Conservation (phyloP, 2,888 invertebrate species). For the Lycophotia porphyrea region DNA sequence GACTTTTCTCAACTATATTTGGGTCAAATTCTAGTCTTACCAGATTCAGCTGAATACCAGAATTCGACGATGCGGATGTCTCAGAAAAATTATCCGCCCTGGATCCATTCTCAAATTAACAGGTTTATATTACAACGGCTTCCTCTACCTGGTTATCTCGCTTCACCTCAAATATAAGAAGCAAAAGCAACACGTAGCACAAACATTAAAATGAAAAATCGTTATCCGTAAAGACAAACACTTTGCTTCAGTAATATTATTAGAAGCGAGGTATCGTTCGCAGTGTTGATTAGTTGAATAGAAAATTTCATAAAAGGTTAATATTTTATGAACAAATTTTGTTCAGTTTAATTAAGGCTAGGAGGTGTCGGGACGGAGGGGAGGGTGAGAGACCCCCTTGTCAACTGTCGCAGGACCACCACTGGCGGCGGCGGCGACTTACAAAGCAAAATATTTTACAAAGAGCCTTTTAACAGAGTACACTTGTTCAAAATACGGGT, state of each 20-base stretch:
- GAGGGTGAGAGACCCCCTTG: slow-evolving; percentile 16
- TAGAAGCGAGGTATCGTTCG: slow-evolving; percentile 39
- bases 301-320: slow-evolving; percentile 63
- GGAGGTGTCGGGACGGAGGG: slow-evolving; percentile 2
- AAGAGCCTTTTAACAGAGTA: slow-evolving; percentile 60
- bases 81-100: not conserved
- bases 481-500: slow-evolving; percentile 51
- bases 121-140: not conserved
- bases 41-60: not conserved
- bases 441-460: slow-evolving; percentile 67
- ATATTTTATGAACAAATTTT: slow-evolving; percentile 60
- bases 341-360: slow-evolving; percentile 62
- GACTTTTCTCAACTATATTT: not conserved
- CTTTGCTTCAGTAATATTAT: slow-evolving; percentile 20
- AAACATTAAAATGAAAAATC: slow-evolving; percentile 35
- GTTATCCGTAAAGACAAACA: slow-evolving; percentile 34
- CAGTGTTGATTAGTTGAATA: slow-evolving; percentile 56
- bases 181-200: slow-evolving; percentile 17
- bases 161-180: slow-evolving; percentile 1
- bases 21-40: no score
- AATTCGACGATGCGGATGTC: not conserved
- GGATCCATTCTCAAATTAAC: not conserved
- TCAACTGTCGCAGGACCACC: slow-evolving; percentile 49
- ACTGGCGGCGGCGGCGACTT: slow-evolving; percentile 35
- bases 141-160: not conserved